Evolutionary conservation across 2,113 vertebrate species (phyloP).

Genomic region (Stomatorhinus ivindoensis): DNA sequence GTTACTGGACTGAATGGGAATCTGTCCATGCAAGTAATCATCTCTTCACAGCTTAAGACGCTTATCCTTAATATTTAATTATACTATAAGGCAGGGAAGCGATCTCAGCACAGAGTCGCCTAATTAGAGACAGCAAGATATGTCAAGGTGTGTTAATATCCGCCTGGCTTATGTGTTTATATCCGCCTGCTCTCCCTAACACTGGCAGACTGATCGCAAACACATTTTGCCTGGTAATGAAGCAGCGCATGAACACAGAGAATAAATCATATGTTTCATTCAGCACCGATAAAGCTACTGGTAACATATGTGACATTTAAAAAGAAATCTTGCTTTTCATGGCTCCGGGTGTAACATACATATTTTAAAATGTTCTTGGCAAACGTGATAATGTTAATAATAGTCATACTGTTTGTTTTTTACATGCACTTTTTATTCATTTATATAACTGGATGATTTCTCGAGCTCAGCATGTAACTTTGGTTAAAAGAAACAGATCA

Average conservation of each 20-base stretch:
- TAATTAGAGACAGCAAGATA: conserved; percentile 6
- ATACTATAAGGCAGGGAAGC: conserved; percentile 15
- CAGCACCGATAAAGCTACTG: background rate
- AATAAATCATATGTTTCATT: background rate
- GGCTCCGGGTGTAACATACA: background rate
- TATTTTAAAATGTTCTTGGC: background rate
- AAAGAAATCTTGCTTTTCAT: background rate
- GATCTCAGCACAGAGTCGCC: background rate
- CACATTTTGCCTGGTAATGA: background rate
- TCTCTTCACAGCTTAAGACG: conserved; percentile 21
- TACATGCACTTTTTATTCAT: background rate
- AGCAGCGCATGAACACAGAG: background rate
- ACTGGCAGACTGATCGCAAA: background rate
- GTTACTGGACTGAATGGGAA: background rate
- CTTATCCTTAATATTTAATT: conserved; percentile 37
- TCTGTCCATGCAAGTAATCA: conserved; percentile 32
- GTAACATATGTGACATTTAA: conserved; percentile 2
- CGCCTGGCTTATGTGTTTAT: background rate
- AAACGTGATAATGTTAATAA: conserved; percentile 1
- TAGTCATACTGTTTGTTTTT: background rate
- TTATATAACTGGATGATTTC: background rate
- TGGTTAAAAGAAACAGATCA: background rate
- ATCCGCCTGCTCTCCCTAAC: background rate
- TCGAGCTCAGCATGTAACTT: background rate
- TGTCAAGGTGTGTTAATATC: background rate